A percentile compares a stretch with the other conserved stretches of the same genome.
phyloP scores from a whole-genome alignment of 2,888 invertebrate species.

The Congeria kusceri region DNA sequence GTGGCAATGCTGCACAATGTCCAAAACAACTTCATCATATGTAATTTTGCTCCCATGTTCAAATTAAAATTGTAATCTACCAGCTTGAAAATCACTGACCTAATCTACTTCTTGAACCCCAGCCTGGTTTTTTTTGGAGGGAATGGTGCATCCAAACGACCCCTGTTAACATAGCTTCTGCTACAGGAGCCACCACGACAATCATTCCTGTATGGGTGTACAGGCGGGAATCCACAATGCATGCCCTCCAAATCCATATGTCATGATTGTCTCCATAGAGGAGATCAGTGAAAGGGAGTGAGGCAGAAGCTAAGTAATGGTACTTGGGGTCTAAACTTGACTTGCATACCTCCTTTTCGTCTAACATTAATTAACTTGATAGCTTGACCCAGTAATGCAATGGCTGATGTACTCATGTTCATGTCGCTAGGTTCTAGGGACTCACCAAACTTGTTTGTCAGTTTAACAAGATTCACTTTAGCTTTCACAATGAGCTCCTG shows the following conservation, averaged over 20 bases:
- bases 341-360: no score
- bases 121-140: conserved; percentile 3
- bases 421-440: no score
- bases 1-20: conserved; percentile 12
- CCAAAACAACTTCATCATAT: conserved; percentile 13
- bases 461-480: no score
- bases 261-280: conserved; percentile 38
- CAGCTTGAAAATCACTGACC: conserved; percentile 18
- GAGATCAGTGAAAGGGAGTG: conserved; percentile 28
- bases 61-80: conserved; percentile 3
- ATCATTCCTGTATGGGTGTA: neutral
- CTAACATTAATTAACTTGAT: no score
- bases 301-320: conserved; percentile 32
- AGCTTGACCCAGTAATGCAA: no score
- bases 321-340: no score
- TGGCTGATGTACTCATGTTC: no score
- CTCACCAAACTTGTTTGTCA: no score
- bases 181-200: conserved; percentile 6
- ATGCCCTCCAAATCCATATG: neutral
- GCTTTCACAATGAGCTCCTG: no score
- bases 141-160: neutral
- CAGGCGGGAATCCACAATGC: neutral
- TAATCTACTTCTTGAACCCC: neutral
- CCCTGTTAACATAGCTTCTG: neutral
- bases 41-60: conserved; percentile 37